Evolutionary conservation across 1,140 invertebrate genomes (phyloP).

Genomic region (Cepaea nemoralis): DNA sequence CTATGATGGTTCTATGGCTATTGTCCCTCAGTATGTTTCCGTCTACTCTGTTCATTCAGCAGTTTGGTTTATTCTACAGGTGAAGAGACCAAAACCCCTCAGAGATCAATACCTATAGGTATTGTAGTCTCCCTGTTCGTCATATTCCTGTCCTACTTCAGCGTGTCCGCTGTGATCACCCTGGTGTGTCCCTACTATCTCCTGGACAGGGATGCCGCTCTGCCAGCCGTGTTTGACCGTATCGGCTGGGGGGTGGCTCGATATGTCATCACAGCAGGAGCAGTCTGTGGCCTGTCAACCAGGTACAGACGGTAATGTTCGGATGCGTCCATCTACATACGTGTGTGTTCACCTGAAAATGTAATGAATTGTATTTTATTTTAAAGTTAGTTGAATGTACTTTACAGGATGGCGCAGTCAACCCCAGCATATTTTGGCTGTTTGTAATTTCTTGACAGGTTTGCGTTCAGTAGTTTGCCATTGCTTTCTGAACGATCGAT

Average conservation of each 20-base stretch:
- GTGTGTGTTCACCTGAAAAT: too few species aligned
- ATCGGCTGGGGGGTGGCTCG: constrained; percentile 79
- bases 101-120: constrained; percentile 86
- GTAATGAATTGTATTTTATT: too few species aligned
- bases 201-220: constrained; percentile 85
- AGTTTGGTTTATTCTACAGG: constrained; percentile 66
- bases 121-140: constrained; percentile 85
- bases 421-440: too few species aligned
- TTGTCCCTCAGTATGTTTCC: too few species aligned
- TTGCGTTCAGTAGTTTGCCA: too few species aligned
- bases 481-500: too few species aligned
- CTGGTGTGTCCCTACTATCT: constrained; percentile 92
- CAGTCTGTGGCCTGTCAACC: constrained; percentile 70
- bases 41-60: constrained; percentile 30
- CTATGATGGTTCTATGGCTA: too few species aligned
- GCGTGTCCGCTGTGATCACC: constrained; percentile 86
- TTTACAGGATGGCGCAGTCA: too few species aligned
- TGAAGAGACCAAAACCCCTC: constrained; percentile 90
- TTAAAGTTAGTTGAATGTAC: too few species aligned
- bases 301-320: constrained; percentile 53
- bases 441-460: too few species aligned
- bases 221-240: constrained; percentile 82
- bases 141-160: constrained; percentile 87
- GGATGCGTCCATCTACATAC: too few species aligned
- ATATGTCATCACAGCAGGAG: constrained; percentile 84